These are phyloP conservation scores for Limnephilus lunatus DNA, from an alignment of 2,888 invertebrate species.

Conservation along the genomic window DNA sequence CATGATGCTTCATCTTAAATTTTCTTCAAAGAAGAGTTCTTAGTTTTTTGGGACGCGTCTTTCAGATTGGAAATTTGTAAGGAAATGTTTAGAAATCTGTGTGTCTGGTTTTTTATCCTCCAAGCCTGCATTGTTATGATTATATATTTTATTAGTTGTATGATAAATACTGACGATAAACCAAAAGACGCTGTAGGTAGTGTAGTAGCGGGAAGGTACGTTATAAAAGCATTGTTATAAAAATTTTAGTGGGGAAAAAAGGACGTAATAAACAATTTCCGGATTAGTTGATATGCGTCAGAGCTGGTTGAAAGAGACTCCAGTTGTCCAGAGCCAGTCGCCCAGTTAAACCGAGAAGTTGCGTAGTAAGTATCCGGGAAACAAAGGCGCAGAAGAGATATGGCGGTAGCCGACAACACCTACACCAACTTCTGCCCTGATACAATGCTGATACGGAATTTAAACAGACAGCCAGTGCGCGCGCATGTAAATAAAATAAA, in stretches of 20 bases:
- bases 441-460: slow-evolving; percentile 64
- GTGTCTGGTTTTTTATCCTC: not conserved
- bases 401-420: slow-evolving; percentile 56
- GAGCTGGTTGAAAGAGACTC: not conserved
- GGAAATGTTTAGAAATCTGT: not conserved
- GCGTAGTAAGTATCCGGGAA: slow-evolving; percentile 40
- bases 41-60: not conserved
- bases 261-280: not conserved
- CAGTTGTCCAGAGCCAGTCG: not conserved
- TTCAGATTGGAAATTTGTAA: not conserved
- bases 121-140: not conserved
- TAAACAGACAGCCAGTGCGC: slow-evolving; percentile 61
- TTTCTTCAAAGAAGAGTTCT: too few species aligned
- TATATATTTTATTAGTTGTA: not conserved
- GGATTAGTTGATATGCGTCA: slow-evolving; percentile 23
- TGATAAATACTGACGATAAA: not conserved
- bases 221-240: too few species aligned
- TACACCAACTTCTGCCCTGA: slow-evolving; percentile 58
- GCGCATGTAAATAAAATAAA: slow-evolving; percentile 59
- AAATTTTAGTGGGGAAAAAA: not conserved
- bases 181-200: not conserved
- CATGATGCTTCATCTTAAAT: too few species aligned
- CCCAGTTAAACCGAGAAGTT: slow-evolving; percentile 44
- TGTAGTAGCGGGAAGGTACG: too few species aligned
- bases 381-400: slow-evolving; percentile 54